Evolutionary conservation across 35 echinoderm and acorn worm species (phyloP), one percentile per base, ranked within the genome.

Genomic region (Diadema setosum): DNA sequence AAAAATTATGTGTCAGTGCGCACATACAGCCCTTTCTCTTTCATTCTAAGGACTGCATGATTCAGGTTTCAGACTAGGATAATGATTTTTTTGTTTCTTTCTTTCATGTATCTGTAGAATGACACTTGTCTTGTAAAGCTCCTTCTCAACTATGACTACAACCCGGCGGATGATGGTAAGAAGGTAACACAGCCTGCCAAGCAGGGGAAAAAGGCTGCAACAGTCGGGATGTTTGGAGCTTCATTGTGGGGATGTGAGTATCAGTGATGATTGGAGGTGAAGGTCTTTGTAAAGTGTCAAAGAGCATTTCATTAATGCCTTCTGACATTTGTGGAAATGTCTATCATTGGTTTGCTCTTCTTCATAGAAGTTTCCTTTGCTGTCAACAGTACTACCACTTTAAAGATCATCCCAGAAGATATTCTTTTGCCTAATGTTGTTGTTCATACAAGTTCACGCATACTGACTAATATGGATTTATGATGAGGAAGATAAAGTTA

Each of bases 111-210:
- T 29, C 67, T 86, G 45, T 26, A 99, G 96, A 99, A 94, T 87
- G 89, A 99, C 32, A 57, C 80, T 4, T 69, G 90, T 43, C 84
- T 94, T 39, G 96, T 99, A 33, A 92, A 90, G 85, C 65, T 99
- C 24, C 55, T 99, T 6, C 81, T 91, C 17, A 84, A 99, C 70
- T 49, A 85, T 86, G 93, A 85, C 42, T 94, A 83, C 94, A 81
- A 88, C 36, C 88, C 93, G 7, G 34, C 29, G 0, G 50, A 74
- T 27, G 56, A 70, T 11, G n/a, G n/a, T 52, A 9, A 11, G n/a
- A n/a, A 11, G 9, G 37, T 14, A 42, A 18, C 12, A 44, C 36
- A 9, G 0, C 36, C 0, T 11, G n/a, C 15, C 4, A 52, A 46
- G 11, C 75, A 46, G 57, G 39, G 48, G 29, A 21, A 29, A 24